Conservation (phyloP, 2,113 vertebrate species). For the Phrynosoma blainvillii region DNA sequence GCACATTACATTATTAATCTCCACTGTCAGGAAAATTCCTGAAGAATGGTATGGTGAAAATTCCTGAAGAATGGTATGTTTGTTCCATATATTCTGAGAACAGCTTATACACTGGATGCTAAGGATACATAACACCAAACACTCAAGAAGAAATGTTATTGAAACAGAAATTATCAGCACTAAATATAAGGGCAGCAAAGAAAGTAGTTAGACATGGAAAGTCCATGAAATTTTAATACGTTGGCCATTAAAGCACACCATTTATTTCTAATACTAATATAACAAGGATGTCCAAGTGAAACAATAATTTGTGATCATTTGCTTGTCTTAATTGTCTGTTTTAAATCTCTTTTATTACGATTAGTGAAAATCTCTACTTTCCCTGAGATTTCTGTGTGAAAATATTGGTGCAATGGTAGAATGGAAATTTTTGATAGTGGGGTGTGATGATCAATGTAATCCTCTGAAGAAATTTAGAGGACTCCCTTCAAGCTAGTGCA, state of each 20-base stretch:
- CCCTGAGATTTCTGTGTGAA: conserved; percentile 55
- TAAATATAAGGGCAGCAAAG: conserved; percentile 34
- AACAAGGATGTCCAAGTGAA: conserved; percentile 32
- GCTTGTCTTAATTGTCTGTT: conserved; percentile 54
- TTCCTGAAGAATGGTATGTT: neutral
- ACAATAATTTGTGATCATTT: conserved; percentile 34
- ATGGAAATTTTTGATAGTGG: conserved; percentile 48
- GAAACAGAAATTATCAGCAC: conserved; percentile 45
- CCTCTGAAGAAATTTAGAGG: conserved; percentile 47
- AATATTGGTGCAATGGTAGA: conserved; percentile 42
- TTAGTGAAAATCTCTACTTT: conserved; percentile 34
- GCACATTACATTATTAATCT: neutral
- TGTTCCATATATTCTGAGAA: neutral
- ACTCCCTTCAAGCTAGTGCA: conserved; percentile 19
- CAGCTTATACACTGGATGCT: conserved; percentile 8
- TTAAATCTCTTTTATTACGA: conserved; percentile 48
- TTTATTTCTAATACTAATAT: conserved; percentile 44
- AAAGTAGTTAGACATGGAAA: conserved; percentile 24
- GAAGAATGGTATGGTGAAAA: neutral
- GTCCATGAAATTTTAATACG: conserved; percentile 52
- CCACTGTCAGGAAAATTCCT: neutral
- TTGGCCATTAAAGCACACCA: conserved; percentile 30
- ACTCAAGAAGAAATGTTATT: conserved; percentile 18
- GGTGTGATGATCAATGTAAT: neutral
- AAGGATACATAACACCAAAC: conserved; percentile 34